Evolutionary conservation across 2,113 vertebrate genomes (phyloP).

Genomic region (Leucopsar rothschildi): DNA sequence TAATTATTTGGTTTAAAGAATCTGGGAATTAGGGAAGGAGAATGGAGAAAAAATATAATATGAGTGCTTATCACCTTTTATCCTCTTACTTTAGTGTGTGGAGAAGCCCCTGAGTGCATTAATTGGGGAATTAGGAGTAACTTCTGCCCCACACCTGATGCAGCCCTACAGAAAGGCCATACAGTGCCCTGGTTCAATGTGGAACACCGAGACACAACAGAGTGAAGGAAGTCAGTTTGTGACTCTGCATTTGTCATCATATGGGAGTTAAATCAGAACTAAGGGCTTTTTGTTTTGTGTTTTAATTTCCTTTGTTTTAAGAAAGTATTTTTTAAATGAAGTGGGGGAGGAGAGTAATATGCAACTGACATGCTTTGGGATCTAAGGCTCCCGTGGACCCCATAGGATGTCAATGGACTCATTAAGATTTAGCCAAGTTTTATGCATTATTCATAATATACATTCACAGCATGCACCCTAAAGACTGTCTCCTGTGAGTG

Average conservation of each 20-base stretch:
- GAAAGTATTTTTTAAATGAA: conserved; percentile 48
- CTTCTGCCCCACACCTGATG: not conserved
- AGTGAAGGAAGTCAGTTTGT: not conserved
- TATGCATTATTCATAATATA: conserved; percentile 82
- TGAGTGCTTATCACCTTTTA: not conserved
- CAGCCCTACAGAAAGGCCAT: not conserved
- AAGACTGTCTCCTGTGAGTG: conserved; percentile 74
- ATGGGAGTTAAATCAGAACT: conserved; percentile 8
- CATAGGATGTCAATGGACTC: conserved; percentile 77
- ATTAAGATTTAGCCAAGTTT: conserved; percentile 78
- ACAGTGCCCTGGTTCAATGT: not conserved
- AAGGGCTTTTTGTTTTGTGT: not conserved
- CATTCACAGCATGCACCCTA: conserved; percentile 75
- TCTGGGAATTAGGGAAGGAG: not conserved
- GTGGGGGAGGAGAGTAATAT: conserved; percentile 36
- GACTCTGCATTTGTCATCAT: conserved; percentile 7
- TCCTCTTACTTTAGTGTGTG: not conserved
- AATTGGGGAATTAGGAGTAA: not conserved
- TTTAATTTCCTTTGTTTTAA: conserved; percentile 69
- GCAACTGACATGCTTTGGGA: conserved; percentile 67
- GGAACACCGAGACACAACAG: not conserved
- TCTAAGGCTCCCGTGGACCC: conserved; percentile 70
- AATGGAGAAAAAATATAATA: not conserved
- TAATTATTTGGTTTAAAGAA: not conserved
- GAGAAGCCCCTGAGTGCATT: not conserved